A percentile compares a stretch with the other conserved stretches of the same genome.
Conservation (phyloP, 2,113 vertebrate genomes). For the Acrocephalus kingi region DNA sequence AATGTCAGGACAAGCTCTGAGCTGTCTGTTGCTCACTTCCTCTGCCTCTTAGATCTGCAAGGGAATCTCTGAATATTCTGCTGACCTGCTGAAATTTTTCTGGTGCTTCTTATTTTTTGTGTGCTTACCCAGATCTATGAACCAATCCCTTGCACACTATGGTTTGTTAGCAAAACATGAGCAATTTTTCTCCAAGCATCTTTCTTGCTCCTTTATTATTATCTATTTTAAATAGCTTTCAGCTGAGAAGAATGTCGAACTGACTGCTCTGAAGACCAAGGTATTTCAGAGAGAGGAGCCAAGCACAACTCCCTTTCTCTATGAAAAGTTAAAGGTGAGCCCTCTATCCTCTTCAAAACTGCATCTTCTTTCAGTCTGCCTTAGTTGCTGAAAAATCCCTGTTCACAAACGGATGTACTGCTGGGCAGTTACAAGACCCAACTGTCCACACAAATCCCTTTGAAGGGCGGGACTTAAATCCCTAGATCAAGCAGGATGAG, state of each 20-base stretch:
- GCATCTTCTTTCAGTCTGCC: not conserved
- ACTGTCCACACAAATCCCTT: not conserved
- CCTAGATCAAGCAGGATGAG: not conserved
- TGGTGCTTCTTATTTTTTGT: not conserved
- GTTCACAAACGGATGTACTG: not conserved
- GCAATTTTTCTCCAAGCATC: not conserved
- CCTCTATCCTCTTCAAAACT: not conserved
- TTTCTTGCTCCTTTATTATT: not conserved
- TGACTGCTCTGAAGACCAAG: not conserved
- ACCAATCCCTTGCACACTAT: not conserved
- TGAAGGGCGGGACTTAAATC: not conserved
- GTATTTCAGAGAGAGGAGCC: not conserved
- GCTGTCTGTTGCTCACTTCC: not conserved
- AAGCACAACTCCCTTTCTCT: not conserved
- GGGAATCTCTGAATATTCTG: conserved; percentile 25
- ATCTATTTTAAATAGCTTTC: conserved; percentile 10
- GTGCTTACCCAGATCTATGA: not conserved
- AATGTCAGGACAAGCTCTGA: not conserved
- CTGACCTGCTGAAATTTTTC: not conserved
- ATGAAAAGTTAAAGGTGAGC: not conserved
- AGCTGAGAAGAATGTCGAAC: not conserved
- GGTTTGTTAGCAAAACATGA: not conserved
- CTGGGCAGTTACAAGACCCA: not conserved
- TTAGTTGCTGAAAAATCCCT: not conserved
- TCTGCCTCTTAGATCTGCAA: not conserved